Conservation (phyloP, 2,113 vertebrate species). For the Gopherus flavomarginatus region DNA sequence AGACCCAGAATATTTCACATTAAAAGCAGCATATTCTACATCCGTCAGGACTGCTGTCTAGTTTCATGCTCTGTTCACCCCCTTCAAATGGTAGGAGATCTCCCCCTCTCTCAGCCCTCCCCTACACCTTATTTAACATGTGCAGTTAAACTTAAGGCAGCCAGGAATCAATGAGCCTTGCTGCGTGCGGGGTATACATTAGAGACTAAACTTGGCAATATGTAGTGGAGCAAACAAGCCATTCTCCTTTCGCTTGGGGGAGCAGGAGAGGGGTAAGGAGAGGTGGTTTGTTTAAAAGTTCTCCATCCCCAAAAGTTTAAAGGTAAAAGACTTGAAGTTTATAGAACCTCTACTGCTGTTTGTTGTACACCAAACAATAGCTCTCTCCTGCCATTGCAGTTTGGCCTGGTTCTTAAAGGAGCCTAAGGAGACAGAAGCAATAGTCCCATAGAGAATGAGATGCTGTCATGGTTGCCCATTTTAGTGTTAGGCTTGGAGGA, state of each 20-base stretch:
- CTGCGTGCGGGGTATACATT: background rate
- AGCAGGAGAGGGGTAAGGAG: background rate
- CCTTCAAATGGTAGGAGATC: accelerated
- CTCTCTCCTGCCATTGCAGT: background rate
- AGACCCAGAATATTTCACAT: background rate
- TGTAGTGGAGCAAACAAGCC: too few species aligned
- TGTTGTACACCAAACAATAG: background rate
- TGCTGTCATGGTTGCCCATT: background rate
- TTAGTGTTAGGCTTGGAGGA: background rate
- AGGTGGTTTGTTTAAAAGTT: background rate
- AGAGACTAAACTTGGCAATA: too few species aligned
- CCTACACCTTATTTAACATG: background rate
- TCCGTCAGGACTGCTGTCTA: background rate
- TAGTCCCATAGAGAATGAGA: background rate
- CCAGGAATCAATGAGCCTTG: background rate
- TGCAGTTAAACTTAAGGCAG: background rate
- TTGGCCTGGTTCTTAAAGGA: background rate
- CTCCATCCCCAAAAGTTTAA: background rate
- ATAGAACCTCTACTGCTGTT: background rate
- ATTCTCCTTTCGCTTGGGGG: background rate
- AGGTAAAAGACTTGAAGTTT: background rate
- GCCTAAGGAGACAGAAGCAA: background rate
- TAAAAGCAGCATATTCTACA: background rate
- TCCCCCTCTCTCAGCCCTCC: background rate
- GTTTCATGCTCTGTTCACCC: background rate